These are phyloP conservation scores for Zele albiditarsus DNA, from an alignment of 2,888 invertebrate genomes.

Conservation along the genomic window DNA sequence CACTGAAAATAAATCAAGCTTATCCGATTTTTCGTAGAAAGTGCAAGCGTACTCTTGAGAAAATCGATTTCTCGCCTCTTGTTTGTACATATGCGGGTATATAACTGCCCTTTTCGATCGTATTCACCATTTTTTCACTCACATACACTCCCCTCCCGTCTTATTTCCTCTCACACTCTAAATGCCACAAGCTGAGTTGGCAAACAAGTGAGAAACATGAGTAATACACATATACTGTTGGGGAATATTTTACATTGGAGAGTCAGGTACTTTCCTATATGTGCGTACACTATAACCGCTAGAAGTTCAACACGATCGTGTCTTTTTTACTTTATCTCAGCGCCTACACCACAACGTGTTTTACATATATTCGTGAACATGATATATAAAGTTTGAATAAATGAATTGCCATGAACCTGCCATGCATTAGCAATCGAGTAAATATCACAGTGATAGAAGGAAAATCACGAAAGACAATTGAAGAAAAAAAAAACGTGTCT, in stretches of 20 bases:
- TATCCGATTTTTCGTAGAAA: conserved; percentile 36
- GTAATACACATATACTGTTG: conserved; percentile 13
- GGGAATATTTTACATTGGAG: conserved; percentile 14
- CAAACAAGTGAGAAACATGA: conserved; percentile 26
- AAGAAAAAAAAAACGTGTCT: not conserved
- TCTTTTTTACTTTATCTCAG: conserved; percentile 37
- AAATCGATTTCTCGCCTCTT: conserved; percentile 40
- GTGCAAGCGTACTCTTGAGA: conserved; percentile 11
- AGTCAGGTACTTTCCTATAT: conserved; percentile 18
- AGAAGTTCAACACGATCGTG: conserved; percentile 38
- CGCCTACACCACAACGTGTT: not conserved
- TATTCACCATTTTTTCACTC: conserved; percentile 17
- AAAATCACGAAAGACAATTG: not conserved
- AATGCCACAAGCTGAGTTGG: conserved; percentile 13
- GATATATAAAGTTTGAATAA: not conserved
- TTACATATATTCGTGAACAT: conserved; percentile 12
- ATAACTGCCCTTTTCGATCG: conserved; percentile 40
- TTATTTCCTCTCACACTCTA: not conserved
- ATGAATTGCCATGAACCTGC: not conserved
- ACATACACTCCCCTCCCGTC: conserved; percentile 28
- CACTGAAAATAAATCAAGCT: conserved; percentile 35
- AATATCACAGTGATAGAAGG: not conserved
- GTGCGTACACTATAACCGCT: not conserved
- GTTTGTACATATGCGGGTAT: conserved; percentile 20
- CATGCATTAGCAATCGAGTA: not conserved